phyloP scores from a whole-genome alignment of 2,888 invertebrate genomes.

The Caenorhabditis panamensis region DNA sequence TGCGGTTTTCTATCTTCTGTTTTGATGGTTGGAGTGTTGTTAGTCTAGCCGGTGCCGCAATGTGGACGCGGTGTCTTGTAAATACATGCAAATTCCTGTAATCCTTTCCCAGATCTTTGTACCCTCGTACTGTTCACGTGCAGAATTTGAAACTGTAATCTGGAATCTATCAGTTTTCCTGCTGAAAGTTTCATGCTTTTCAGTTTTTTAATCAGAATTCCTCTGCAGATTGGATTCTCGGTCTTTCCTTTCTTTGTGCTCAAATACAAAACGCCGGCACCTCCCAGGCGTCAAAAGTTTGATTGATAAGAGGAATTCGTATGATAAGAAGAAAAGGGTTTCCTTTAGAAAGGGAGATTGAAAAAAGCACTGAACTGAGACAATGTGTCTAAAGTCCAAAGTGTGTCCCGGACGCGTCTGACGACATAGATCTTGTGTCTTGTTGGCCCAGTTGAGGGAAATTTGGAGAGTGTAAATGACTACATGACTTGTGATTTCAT shows the following conservation, averaged over 20 bases:
- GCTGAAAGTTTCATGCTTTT: background rate
- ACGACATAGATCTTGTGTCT: background rate
- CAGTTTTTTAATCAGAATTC: background rate
- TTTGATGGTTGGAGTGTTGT: background rate
- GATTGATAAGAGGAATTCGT: background rate
- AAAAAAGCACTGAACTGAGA: background rate
- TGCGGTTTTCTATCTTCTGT: background rate
- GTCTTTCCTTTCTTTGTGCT: background rate
- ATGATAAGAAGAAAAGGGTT: background rate
- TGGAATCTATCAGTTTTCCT: background rate
- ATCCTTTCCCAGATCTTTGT: background rate
- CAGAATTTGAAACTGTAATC: background rate
- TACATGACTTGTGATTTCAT: slow-evolving; percentile 4
- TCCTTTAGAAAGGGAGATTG: background rate
- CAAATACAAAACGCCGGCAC: background rate
- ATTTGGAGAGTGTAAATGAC: background rate
- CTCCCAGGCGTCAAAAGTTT: background rate
- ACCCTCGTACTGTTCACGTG: slow-evolving; percentile 1
- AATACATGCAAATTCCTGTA: background rate
- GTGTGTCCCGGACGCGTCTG: background rate
- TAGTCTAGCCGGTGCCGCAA: background rate
- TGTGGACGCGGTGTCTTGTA: background rate
- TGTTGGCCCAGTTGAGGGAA: background rate
- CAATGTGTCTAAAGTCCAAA: slow-evolving; percentile 16
- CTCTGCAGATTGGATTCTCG: background rate